Evolutionary conservation across 1,140 invertebrate genomes (phyloP).

Genomic region (Bombus cullumanus): DNA sequence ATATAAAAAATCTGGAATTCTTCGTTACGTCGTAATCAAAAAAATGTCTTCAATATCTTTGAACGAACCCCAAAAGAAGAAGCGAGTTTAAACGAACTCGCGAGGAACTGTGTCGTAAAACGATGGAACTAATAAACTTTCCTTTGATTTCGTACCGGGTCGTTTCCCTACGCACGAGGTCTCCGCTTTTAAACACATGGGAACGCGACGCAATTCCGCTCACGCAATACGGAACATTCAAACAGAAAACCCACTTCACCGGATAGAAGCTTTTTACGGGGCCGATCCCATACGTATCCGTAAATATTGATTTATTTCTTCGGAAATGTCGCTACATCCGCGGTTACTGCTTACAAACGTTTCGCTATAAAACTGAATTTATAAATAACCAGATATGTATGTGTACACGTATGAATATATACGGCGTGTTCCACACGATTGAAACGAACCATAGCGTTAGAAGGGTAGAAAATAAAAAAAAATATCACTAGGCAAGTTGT

Average conservation of each 20-base stretch:
- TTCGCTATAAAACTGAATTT: neutral
- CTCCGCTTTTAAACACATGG: neutral
- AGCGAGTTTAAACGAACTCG: neutral
- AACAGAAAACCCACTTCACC: slow-evolving; percentile 6
- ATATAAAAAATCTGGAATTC: too few relatives aligned
- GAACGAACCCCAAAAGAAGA: neutral
- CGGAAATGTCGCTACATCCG: neutral
- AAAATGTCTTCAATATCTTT: neutral
- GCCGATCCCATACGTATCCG: neutral
- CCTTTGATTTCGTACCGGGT: too few relatives aligned
- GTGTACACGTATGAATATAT: too few relatives aligned
- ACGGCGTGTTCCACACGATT: too few relatives aligned
- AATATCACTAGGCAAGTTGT: too few relatives aligned
- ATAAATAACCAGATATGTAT: neutral
- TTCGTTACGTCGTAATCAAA: too few relatives aligned
- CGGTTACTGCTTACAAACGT: neutral
- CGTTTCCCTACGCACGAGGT: too few relatives aligned
- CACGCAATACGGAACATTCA: neutral
- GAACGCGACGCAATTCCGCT: neutral
- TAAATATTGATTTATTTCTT: slow-evolving; percentile 27
- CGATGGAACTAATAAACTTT: neutral
- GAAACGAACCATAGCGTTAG: too few relatives aligned
- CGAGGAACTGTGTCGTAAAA: neutral
- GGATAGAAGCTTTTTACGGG: neutral
- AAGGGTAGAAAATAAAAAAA: too few relatives aligned